Percentiles rank a stretch among this genome's conserved stretches.
Evolutionary conservation across 2,797 vertebrate genomes (phyloP).

Genomic region (Girardinus metallicus): DNA sequence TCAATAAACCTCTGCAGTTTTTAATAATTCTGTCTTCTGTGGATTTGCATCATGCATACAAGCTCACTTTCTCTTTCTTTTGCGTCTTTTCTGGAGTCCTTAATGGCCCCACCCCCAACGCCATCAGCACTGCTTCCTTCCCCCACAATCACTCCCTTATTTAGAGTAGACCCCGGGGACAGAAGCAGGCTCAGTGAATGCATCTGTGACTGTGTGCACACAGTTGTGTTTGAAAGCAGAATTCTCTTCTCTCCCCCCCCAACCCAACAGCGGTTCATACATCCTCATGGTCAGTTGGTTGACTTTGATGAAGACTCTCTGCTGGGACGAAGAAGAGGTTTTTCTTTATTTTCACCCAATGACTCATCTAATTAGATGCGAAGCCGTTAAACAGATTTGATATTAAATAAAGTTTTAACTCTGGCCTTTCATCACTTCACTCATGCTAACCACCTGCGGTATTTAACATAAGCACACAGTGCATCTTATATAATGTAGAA

Average conservation of each 20-base stretch:
- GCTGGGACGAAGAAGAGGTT: constrained; percentile 1
- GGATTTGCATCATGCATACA: constrained; percentile 38
- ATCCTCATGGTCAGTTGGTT: constrained; percentile 28
- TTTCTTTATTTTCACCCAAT: constrained; percentile 3
- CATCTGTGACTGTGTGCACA: constrained; percentile 37
- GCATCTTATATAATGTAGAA: constrained; percentile 30
- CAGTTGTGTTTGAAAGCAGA: constrained; percentile 57
- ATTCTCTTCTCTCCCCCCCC: constrained; percentile 14
- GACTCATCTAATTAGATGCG: constrained; percentile 11
- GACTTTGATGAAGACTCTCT: constrained; percentile 17
- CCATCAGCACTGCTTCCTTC: constrained; percentile 47
- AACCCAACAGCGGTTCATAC: constrained; percentile 32
- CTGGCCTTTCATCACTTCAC: background rate
- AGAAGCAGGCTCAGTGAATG: constrained; percentile 65
- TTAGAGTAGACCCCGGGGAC: constrained; percentile 74
- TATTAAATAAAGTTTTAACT: constrained; percentile 42
- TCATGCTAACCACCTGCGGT: constrained; percentile 15
- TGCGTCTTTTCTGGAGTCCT: constrained; percentile 51
- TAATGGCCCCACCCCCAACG: constrained; percentile 35
- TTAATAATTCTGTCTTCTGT: constrained; percentile 10
- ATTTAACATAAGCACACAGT: background rate
- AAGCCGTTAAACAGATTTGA: constrained; percentile 31
- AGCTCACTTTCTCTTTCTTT: constrained; percentile 61
- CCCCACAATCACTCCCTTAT: constrained; percentile 75
- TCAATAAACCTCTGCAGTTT: constrained; percentile 4